Conservation (phyloP, 37 sponge, comb jelly and placozoan species). For the Agelas oroides region DNA sequence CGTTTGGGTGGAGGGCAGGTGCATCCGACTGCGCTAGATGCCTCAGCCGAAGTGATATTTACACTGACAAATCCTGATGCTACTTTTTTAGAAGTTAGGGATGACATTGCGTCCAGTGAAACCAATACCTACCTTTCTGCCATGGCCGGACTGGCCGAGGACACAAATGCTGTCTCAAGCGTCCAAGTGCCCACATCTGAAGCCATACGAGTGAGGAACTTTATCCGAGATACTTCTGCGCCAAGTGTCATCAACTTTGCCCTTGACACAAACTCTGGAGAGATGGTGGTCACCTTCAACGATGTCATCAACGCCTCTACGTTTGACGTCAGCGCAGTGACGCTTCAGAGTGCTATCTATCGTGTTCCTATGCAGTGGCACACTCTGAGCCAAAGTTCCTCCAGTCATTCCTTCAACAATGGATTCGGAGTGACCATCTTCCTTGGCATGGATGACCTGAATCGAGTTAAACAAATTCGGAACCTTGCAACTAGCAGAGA, state of each 20-base stretch:
- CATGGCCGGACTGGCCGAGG: constrained; percentile 49
- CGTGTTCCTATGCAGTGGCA: constrained; percentile 55
- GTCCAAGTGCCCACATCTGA: constrained; percentile 10
- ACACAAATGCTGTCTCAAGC: constrained; percentile 60
- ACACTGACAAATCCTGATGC: constrained; percentile 58
- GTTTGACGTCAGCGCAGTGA: constrained; percentile 71
- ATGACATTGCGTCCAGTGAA: constrained; percentile 44
- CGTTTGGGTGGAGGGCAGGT: constrained; percentile 63
- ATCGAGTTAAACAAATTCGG: constrained; percentile 82
- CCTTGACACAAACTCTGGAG: constrained; percentile 79
- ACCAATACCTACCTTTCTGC: constrained; percentile 62
- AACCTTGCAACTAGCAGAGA: constrained; percentile 46
- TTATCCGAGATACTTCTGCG: constrained; percentile 56
- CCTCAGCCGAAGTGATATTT: constrained; percentile 55
- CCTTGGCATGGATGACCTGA: constrained; percentile 78
- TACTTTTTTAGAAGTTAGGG: constrained; percentile 62
- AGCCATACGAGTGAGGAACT: constrained; percentile 54
- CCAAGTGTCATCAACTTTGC: constrained; percentile 51
- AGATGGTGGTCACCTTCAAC: constrained; percentile 59
- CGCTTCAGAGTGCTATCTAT: constrained; percentile 57
- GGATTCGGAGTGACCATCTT: constrained; percentile 60
- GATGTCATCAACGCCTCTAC: constrained; percentile 70
- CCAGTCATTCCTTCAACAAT: constrained; percentile 21
- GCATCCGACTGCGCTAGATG: constrained; percentile 35
- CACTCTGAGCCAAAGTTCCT: constrained; percentile 47